Base-by-base conservation (phyloP, 2,888 invertebrate species). In the Drosophila prostipennis region DNA sequence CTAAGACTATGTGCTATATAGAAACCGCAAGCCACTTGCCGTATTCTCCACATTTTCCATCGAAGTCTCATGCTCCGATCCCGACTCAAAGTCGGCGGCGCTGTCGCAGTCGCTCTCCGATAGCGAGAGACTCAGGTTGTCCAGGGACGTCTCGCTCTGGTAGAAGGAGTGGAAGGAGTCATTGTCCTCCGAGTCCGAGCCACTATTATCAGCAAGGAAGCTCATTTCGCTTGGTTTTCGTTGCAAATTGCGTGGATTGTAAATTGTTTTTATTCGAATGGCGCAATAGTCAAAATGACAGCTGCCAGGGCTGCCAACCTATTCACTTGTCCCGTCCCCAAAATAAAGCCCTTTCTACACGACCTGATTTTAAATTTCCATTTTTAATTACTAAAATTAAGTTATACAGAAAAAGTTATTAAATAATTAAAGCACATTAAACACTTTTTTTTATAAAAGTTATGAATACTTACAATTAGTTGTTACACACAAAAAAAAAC, bases 111-210 rank as follows among this genome's bases (percentile, higher is more conserved):
- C 59, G 23, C 57, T 14, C 11, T 13, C 34, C 26, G 46, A 3
- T n/a, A 36, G 23, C 3, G 56, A 67, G 3, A n/a, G 32, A 16
- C 37, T 51, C 3, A 40, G 14, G 23, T 55, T n/a, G 2, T 51
- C 37, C 11, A n/a, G 13, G 23, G 8, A 36, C 4, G 0, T 0
- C 0, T 42, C 46, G 16, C 61, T 72, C 0, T 45, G n/a, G 3
- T 19, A 19, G 5, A 77, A 63, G 6, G 80, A 80, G n/a, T 82
- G 29, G 42, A 64, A 78, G 3, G 77, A 71, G 0, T 69, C 61
- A 6, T 29, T 45, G 0, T 71, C 78, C 2, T 71, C 60, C 3
- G 43, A 55, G 1, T 14, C 51, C 13, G 34, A 13, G 4, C n/a
- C 48, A 23, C 14, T 43, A 5, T n/a, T 32, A 0, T 19, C 2